Evolutionary conservation across 37 sponge, comb jelly and placozoan genomes (phyloP).

Genomic region (Diacarnus erythraeanus): DNA sequence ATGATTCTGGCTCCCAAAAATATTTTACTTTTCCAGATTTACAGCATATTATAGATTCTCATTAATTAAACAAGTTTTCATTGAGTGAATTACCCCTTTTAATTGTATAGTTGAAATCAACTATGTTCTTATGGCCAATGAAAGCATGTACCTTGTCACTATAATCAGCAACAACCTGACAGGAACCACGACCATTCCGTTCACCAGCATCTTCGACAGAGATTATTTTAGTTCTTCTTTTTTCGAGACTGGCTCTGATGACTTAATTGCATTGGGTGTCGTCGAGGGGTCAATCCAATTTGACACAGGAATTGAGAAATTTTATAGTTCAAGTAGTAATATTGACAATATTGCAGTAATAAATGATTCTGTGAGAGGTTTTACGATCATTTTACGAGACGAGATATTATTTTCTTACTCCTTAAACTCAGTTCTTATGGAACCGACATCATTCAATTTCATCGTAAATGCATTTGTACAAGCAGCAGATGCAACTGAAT

Average conservation of each 20-base stretch:
- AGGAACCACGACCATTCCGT: background rate
- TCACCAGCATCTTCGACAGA: background rate
- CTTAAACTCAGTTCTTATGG: background rate
- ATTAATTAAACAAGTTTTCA: too few species aligned
- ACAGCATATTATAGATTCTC: too few species aligned
- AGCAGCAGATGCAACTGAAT: background rate
- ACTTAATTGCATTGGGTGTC: background rate
- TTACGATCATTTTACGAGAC: background rate
- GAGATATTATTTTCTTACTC: background rate
- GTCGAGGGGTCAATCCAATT: background rate
- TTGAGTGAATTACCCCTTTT: too few species aligned
- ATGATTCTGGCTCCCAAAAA: too few species aligned
- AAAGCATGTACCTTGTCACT: background rate
- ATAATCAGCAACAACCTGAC: background rate
- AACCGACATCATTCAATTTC: background rate
- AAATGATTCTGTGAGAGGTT: background rate
- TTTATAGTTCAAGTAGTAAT: too few species aligned
- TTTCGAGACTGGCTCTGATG: background rate
- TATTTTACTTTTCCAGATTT: too few species aligned
- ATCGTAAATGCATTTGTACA: background rate
- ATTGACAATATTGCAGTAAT: background rate
- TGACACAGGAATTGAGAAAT: background rate
- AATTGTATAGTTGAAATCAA: background rate
- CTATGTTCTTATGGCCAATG: background rate
- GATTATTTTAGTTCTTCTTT: background rate